Percentiles rank a stretch among this genome's conserved stretches.
phyloP scores from a whole-genome alignment of 2,113 vertebrate genomes.

The Phoenicopterus ruber region DNA sequence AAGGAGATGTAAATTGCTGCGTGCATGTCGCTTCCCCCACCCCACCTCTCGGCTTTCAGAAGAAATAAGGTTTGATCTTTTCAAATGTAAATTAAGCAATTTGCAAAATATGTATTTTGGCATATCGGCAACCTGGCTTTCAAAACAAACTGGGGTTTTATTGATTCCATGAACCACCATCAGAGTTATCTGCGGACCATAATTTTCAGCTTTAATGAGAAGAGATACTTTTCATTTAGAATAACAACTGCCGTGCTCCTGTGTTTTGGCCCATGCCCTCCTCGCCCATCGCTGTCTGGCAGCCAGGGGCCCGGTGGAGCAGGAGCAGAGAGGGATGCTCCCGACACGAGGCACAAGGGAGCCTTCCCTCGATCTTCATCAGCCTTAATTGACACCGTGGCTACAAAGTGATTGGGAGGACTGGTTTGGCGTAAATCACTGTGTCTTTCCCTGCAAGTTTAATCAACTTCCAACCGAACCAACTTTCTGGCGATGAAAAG shows the following conservation, averaged over 20 bases:
- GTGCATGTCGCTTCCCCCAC: neutral
- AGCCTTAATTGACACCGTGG: neutral
- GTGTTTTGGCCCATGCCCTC: conserved; percentile 11
- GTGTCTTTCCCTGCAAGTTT: neutral
- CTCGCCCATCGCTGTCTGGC: neutral
- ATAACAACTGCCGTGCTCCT: neutral
- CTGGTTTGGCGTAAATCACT: neutral
- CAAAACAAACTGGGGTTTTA: conserved; percentile 68
- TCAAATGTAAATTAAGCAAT: conserved; percentile 80
- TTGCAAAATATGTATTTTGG: conserved; percentile 79
- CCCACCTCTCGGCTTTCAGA: conserved; percentile 54
- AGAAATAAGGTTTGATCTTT: conserved; percentile 74
- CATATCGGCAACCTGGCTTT: conserved; percentile 67
- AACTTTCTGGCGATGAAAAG: neutral
- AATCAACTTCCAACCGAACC: neutral
- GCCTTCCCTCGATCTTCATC: neutral
- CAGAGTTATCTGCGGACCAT: conserved; percentile 53
- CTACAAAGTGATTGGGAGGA: neutral
- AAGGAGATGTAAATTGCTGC: conserved; percentile 5
- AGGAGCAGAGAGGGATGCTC: neutral
- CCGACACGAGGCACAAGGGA: neutral
- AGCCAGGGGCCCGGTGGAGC: neutral
- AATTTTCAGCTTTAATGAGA: conserved; percentile 66
- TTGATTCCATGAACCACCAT: conserved; percentile 63
- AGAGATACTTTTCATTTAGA: conserved; percentile 46